phyloP scores from a whole-genome alignment of 2,797 vertebrate genomes.

The Amblyopsis hoosieri region DNA sequence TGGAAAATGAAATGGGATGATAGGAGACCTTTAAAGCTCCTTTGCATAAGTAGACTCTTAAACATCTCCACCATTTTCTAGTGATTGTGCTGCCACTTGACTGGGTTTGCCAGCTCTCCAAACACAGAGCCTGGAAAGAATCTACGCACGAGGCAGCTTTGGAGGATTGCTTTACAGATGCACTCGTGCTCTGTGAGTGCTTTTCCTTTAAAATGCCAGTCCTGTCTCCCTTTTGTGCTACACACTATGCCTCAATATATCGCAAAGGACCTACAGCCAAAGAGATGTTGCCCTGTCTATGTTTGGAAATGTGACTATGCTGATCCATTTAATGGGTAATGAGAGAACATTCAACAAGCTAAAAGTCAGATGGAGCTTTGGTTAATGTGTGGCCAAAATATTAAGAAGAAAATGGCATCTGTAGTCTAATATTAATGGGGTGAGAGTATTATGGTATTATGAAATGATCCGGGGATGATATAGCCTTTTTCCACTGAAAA shows the following conservation, averaged over 20 bases:
- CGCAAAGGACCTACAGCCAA: slow-evolving; percentile 40
- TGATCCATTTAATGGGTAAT: slow-evolving; percentile 41
- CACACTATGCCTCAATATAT: slow-evolving; percentile 24
- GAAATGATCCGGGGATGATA: slow-evolving; percentile 10
- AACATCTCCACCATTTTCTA: not conserved
- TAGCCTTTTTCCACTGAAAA: not conserved
- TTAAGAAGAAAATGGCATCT: slow-evolving; percentile 14
- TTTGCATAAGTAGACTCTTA: not conserved
- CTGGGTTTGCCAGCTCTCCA: slow-evolving; percentile 7
- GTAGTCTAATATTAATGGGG: slow-evolving; percentile 44
- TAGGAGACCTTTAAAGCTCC: too few species aligned
- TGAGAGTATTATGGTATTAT: slow-evolving; percentile 26
- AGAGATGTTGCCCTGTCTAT: slow-evolving; percentile 31
- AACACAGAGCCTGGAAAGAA: slow-evolving; percentile 17
- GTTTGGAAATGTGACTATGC: slow-evolving; percentile 15
- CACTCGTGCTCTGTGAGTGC: slow-evolving; percentile 21
- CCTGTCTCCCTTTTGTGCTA: slow-evolving; percentile 33
- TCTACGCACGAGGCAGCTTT: slow-evolving; percentile 2
- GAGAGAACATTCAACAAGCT: not conserved
- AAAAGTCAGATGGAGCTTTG: slow-evolving; percentile 16
- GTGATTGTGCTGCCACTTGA: slow-evolving; percentile 5
- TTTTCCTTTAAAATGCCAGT: slow-evolving; percentile 34
- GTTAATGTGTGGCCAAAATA: slow-evolving; percentile 8
- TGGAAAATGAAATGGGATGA: too few species aligned
- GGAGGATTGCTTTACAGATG: slow-evolving; percentile 38